These are phyloP conservation scores for Xiphias gladius DNA, from an alignment of 2,113 vertebrate genomes.

Conservation along the genomic window DNA sequence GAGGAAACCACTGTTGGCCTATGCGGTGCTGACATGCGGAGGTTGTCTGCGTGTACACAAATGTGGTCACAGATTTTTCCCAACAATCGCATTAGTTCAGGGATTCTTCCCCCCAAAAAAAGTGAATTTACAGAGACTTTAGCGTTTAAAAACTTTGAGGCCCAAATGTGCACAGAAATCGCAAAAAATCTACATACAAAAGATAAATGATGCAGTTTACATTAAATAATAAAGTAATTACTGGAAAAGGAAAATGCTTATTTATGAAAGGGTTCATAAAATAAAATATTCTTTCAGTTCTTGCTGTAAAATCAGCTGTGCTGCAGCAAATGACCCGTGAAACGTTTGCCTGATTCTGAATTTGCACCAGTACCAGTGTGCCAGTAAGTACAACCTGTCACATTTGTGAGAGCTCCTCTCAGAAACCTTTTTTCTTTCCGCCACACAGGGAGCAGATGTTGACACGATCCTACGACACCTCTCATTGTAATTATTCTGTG, in stretches of 20 bases:
- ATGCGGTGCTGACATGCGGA: background rate
- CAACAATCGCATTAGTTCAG: background rate
- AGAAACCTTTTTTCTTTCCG: conserved; percentile 18
- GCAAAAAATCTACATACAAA: too few species aligned
- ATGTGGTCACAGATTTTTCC: conserved; percentile 2
- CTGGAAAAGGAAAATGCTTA: background rate
- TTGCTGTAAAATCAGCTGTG: background rate
- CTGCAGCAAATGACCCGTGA: background rate
- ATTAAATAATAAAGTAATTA: background rate
- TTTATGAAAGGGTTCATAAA: background rate
- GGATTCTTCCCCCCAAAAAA: background rate
- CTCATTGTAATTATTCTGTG: conserved; percentile 77
- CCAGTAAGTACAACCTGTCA: conserved; percentile 26
- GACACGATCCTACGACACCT: conserved; percentile 67
- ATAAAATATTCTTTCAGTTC: background rate
- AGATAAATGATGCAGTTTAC: too few species aligned
- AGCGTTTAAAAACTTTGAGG: background rate
- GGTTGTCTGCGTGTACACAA: background rate
- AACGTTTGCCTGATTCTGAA: conserved; percentile 7
- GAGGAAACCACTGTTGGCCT: background rate
- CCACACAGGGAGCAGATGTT: conserved; percentile 66
- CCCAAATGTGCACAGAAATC: background rate
- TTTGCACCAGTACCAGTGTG: background rate
- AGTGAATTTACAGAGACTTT: background rate
- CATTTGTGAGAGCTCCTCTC: conserved; percentile 21